Base-by-base conservation (phyloP, 2,113 vertebrate species). In the Hystrix cristata region DNA sequence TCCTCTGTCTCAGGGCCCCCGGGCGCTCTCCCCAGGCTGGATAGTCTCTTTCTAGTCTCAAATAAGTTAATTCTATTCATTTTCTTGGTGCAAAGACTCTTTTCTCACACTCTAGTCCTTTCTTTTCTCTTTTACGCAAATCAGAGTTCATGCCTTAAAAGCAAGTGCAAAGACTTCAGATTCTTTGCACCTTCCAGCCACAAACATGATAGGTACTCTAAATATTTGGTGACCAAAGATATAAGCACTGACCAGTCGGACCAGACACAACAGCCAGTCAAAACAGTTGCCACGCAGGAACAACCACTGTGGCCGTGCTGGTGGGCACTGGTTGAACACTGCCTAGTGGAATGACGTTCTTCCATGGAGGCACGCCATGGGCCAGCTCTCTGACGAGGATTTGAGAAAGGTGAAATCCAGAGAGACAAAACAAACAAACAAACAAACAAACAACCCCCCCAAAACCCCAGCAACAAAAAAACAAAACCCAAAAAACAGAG, bases 61-160 rank as follows among this genome's bases (percentile, higher is more conserved):
- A 21, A 27, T 16, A 86, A 82, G 19, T 72, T 76, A 18, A n/a
- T 64, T n/a, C 78, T 67, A 59, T 91, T 88, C n/a, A 86, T 51
- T 90, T 93, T 62, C 57, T 60, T 60, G 4, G 1, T 55, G 14
- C 67, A 53, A 64, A 23, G 10, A 34, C 23, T 89, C 55, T 89
- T 92, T 82, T 59, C 46, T 29, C 13, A 87, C 12, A 74, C 1
- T 64, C n/a, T 18, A 90, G 74, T 76, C 12, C 14, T 79, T 89
- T 85, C 48, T 64, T 83, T 92, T n/a, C 23, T 27, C 53, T 95
- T 95, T 25, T 81, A 59, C 34, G 55, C 23, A 92, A 90, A 65
- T 64, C 65, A 82, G 29, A 76, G 18, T 11, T 67, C 11, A 64
- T 88, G 48, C 48, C 67, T 83, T 84, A 84, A 31, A 96, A 29